Conservation (phyloP, 2,797 vertebrate species). For the Hydrophis major region DNA sequence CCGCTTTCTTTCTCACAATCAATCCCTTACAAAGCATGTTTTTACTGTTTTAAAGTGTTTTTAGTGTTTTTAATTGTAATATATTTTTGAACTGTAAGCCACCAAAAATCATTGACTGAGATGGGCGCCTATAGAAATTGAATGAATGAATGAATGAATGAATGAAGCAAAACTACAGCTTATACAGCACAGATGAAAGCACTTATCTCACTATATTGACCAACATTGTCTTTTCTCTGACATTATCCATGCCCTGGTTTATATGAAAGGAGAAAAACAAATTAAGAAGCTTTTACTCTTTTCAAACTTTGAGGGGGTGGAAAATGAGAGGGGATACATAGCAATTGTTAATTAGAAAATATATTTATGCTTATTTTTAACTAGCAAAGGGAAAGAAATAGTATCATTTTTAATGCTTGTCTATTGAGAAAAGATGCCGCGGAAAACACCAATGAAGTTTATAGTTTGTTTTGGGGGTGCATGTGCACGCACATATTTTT, state of each 20-base stretch:
- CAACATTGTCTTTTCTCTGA: accelerated
- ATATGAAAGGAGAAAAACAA: background rate
- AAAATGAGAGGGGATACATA: background rate
- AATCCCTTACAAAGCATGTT: background rate
- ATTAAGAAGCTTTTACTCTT: accelerated
- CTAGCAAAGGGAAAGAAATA: background rate
- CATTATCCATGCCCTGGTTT: background rate
- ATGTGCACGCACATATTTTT: too few relatives aligned
- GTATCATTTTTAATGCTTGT: background rate
- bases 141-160: background rate
- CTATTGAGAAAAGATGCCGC: background rate
- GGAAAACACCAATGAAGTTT: background rate
- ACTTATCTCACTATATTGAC: background rate
- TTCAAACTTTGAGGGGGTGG: background rate
- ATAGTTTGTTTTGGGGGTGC: background rate
- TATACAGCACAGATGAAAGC: background rate
- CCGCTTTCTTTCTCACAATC: background rate
- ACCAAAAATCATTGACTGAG: background rate
- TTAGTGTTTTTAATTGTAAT: background rate
- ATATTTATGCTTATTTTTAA: background rate
- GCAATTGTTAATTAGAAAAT: background rate
- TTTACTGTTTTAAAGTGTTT: background rate
- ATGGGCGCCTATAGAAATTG: background rate
- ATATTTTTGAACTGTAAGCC: background rate
- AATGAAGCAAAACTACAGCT: background rate